Evolutionary conservation across 2,888 invertebrate species (phyloP).

Genomic region (Lasiommata megera): DNA sequence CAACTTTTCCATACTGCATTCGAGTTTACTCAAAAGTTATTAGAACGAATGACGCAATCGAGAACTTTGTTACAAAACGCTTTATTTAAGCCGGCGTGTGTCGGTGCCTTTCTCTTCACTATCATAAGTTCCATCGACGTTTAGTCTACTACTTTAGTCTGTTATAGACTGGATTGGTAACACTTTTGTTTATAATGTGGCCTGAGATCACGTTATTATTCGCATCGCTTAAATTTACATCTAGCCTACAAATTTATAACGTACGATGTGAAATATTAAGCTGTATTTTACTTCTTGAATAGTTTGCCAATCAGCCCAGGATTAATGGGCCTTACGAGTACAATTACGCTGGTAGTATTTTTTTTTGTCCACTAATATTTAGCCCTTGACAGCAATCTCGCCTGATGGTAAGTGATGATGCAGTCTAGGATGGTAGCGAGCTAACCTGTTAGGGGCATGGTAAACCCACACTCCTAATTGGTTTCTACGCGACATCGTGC

Average conservation of each 20-base stretch:
- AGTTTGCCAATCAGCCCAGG: no score
- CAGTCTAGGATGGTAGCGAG: no score
- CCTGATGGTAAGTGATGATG: no score
- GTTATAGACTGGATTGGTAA: conserved; percentile 15
- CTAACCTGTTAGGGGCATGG: no score
- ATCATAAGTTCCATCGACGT: conserved; percentile 28
- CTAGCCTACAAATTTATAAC: neutral
- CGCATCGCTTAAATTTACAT: neutral
- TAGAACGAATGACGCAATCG: conserved; percentile 44
- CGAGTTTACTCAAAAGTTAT: conserved; percentile 37
- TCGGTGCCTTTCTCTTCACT: conserved; percentile 50
- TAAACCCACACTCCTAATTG: no score
- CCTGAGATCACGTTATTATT: conserved; percentile 1
- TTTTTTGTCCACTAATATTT: no score
- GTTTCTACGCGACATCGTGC: no score
- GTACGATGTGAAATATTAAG: no score
- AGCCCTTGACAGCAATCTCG: no score
- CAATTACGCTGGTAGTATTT: no score
- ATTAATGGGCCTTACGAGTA: no score
- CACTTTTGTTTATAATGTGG: conserved; percentile 22
- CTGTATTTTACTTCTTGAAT: no score
- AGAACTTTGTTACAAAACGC: conserved; percentile 50
- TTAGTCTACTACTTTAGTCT: neutral
- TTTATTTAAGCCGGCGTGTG: conserved; percentile 36
- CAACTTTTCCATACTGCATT: neutral